Conservation (phyloP, 2,888 invertebrate genomes). For the Eupithecia subfuscata region DNA sequence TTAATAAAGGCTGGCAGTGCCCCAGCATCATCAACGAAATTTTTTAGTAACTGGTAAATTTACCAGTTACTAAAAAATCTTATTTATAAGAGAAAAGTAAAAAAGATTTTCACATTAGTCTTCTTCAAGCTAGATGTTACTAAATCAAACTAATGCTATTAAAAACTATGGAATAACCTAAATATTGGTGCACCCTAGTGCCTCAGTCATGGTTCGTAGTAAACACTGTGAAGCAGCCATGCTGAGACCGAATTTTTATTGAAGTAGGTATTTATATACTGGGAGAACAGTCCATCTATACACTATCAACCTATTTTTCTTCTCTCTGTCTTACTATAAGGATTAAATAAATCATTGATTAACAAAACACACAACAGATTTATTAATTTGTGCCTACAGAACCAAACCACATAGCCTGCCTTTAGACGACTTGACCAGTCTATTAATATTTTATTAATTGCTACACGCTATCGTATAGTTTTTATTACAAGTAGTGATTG, state of each 20-base stretch:
- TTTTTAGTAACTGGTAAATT: slow-evolving; percentile 34
- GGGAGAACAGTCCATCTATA: not conserved
- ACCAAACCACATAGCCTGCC: not conserved
- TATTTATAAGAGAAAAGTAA: not conserved
- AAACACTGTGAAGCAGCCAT: not conserved
- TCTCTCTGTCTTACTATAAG: not conserved
- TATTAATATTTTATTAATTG: slow-evolving; percentile 18
- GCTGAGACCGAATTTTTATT: not conserved
- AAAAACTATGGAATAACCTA: slow-evolving; percentile 52
- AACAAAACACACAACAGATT: too few relatives aligned
- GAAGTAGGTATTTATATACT: not conserved
- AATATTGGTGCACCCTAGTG: slow-evolving; percentile 62
- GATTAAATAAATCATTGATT: not conserved
- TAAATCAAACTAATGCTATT: slow-evolving; percentile 54
- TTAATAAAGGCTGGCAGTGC: slow-evolving; percentile 64
- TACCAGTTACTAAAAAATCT: slow-evolving; percentile 41
- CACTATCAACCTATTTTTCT: not conserved
- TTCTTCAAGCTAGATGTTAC: slow-evolving; percentile 55
- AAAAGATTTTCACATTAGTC: not conserved
- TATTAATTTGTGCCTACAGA: slow-evolving; percentile 1
- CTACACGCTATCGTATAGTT: slow-evolving; percentile 26
- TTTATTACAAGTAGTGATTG: slow-evolving; percentile 23
- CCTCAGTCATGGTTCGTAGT: slow-evolving; percentile 69
- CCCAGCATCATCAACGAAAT: slow-evolving; percentile 68
- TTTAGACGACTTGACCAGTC: not conserved